phyloP scores from a whole-genome alignment of 1,140 invertebrate species.

The Drosophila sulfurigaster region DNA sequence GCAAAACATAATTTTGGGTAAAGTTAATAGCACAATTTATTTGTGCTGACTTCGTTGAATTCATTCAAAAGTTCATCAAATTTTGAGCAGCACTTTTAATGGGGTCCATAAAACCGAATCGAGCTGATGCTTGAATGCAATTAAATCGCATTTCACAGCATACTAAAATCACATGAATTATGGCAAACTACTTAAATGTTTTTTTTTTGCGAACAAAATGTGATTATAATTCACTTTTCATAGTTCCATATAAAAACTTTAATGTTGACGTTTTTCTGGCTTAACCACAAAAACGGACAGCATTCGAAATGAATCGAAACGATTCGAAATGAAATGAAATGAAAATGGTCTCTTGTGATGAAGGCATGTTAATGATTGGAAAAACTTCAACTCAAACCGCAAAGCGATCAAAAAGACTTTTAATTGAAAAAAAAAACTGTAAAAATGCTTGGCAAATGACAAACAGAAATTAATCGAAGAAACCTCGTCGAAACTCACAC shows the following conservation, averaged over 20 bases:
- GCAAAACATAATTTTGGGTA: neutral
- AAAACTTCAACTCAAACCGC: conserved; percentile 43
- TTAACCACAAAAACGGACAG: conserved; percentile 8
- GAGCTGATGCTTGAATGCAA: conserved; percentile 28
- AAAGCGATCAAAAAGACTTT: conserved; percentile 6
- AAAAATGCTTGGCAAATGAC: conserved; percentile 1
- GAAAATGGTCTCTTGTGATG: conserved; percentile 48
- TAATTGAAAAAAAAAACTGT: conserved; percentile 20
- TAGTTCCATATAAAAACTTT: conserved; percentile 20
- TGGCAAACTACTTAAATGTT: conserved; percentile 16
- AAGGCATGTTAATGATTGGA: conserved; percentile 53
- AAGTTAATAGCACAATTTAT: neutral
- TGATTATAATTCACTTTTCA: conserved; percentile 51
- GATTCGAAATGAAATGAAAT: conserved; percentile 13
- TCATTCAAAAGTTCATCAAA: neutral
- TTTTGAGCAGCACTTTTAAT: conserved; percentile 1
- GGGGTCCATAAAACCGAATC: neutral
- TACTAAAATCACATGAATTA: conserved; percentile 58
- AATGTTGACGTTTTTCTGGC: neutral
- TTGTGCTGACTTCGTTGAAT: neutral
- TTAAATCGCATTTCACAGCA: conserved; percentile 53
- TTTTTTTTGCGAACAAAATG: conserved; percentile 26
- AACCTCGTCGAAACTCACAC: neutral
- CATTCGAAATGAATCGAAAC: conserved; percentile 7
- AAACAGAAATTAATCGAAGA: conserved; percentile 16